phyloP scores from a whole-genome alignment of 1,140 invertebrate genomes.

The Archivesica marissinica region DNA sequence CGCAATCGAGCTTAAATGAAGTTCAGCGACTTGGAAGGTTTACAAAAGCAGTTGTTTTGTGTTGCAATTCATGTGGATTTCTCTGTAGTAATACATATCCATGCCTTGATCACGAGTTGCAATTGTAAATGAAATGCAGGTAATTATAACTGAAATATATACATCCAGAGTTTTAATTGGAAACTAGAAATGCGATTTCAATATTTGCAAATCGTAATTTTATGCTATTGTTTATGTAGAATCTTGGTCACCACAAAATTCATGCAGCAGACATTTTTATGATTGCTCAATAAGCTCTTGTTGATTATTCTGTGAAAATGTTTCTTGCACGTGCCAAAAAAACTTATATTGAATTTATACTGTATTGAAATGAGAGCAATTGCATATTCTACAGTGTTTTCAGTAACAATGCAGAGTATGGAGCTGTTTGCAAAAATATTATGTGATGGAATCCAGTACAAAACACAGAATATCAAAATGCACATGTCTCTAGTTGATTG shows the following conservation, averaged over 20 bases:
- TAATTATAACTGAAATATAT: too few relatives aligned
- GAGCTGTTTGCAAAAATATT: background rate
- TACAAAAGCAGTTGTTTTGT: too few relatives aligned
- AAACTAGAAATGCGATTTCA: too few relatives aligned
- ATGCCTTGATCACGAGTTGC: too few relatives aligned
- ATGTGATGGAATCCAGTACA: slow-evolving; percentile 1
- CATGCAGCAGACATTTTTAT: background rate
- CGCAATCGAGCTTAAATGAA: too few relatives aligned
- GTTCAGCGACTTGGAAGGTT: too few relatives aligned
- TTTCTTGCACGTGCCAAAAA: slow-evolving; percentile 15
- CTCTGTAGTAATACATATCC: too few relatives aligned
- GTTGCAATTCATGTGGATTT: too few relatives aligned
- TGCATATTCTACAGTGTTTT: background rate
- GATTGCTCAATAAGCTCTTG: background rate
- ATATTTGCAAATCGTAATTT: background rate
- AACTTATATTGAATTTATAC: background rate
- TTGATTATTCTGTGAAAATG: background rate
- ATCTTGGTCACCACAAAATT: slow-evolving; percentile 25
- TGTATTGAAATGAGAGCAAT: background rate
- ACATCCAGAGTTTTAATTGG: too few relatives aligned
- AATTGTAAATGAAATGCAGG: too few relatives aligned
- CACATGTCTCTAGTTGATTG: background rate
- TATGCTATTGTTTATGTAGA: slow-evolving; percentile 28
- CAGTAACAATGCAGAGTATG: background rate
- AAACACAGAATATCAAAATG: background rate